A percentile compares a stretch with the other conserved stretches of the same genome.
phyloP scores from a whole-genome alignment of 2,888 invertebrate species.

The Drosophila histrio region DNA sequence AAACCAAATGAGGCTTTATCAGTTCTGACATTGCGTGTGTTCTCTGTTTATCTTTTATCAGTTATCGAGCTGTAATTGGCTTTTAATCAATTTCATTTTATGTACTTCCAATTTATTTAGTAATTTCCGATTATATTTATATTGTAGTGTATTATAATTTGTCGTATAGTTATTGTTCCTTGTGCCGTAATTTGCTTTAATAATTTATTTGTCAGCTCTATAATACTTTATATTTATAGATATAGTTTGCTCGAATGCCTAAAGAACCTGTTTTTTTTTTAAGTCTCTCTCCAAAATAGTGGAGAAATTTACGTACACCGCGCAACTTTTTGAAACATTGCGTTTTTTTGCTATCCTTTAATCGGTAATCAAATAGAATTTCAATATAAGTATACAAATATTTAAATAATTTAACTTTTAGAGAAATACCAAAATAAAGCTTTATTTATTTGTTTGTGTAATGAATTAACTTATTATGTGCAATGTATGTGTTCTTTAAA shows the following conservation, averaged over 20 bases:
- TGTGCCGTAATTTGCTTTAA: conserved; percentile 62
- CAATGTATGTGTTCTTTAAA: conserved; percentile 27
- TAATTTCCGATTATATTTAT: conserved; percentile 2
- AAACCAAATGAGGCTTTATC: conserved; percentile 51
- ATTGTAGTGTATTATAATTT: conserved; percentile 23
- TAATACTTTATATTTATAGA: background rate
- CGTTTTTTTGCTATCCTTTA: background rate
- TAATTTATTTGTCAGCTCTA: conserved; percentile 34
- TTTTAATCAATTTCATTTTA: conserved; percentile 17
- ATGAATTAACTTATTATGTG: conserved; percentile 34
- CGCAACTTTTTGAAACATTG: conserved; percentile 18
- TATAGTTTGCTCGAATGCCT: background rate
- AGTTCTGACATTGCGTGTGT: conserved; percentile 24
- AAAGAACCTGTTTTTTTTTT: background rate
- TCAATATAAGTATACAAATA: conserved; percentile 5
- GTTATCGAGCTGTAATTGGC: conserved; percentile 24
- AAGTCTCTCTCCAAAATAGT: background rate
- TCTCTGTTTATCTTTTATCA: conserved; percentile 28
- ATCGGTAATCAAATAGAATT: conserved; percentile 10
- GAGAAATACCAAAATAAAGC: conserved; percentile 42
- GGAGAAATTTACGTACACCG: background rate
- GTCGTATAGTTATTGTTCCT: conserved; percentile 52
- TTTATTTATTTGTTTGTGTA: conserved; percentile 61
- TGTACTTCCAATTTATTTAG: conserved; percentile 9
- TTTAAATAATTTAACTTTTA: conserved; percentile 14